Conservation (phyloP, 1,140 invertebrate genomes). For the Brachionus rotundiformis region DNA sequence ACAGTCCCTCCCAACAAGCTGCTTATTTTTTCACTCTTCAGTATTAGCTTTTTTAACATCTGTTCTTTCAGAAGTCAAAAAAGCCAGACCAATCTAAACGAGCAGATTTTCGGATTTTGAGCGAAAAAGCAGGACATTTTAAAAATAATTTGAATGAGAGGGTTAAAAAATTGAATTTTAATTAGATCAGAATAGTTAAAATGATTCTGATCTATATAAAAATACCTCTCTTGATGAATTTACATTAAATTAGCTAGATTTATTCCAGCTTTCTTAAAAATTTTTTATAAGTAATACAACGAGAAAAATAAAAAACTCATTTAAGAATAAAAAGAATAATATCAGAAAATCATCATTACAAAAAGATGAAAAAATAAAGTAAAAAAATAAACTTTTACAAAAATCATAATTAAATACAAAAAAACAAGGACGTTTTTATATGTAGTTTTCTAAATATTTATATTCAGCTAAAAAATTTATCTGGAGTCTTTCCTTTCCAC, state of each 20-base stretch:
- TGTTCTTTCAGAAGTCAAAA: too few species aligned
- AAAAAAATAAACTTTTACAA: not conserved
- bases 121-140: not conserved
- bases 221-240: not conserved
- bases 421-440: not conserved
- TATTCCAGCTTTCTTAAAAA: constrained; percentile 9
- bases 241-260: constrained; percentile 13
- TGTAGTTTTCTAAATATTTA: constrained; percentile 5
- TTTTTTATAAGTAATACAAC: not conserved
- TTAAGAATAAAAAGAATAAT: constrained; percentile 2
- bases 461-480: constrained; percentile 4
- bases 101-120: too few species aligned
- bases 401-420: constrained; percentile 1
- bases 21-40: not conserved
- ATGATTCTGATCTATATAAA: not conserved
- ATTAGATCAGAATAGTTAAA: not conserved
- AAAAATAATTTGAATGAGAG: not conserved
- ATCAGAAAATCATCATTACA: not conserved
- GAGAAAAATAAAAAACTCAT: constrained; percentile 3
- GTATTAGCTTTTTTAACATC: too few species aligned
- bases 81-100: too few species aligned
- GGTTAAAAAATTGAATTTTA: not conserved
- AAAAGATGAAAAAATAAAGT: not conserved
- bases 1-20: not conserved
- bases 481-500: not conserved